phyloP scores from a whole-genome alignment of 2,888 invertebrate genomes.

The Dasysyrphus tricinctus region DNA sequence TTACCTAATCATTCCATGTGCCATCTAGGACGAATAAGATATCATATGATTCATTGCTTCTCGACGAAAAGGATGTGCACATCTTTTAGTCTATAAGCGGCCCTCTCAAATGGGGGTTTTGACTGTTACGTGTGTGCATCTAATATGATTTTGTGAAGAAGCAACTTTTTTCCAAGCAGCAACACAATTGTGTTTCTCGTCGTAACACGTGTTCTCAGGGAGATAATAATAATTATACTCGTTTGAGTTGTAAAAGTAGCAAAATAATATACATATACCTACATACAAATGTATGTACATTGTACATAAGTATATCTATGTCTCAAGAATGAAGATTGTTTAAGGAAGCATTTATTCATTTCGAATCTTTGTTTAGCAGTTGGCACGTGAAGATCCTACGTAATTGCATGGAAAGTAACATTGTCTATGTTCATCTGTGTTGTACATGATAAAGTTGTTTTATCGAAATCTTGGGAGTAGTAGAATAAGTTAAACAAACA shows the following conservation, averaged over 20 bases:
- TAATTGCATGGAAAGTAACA: neutral
- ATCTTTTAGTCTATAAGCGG: constrained; percentile 15
- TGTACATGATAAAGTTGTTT: neutral
- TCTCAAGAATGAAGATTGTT: neutral
- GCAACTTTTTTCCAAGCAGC: constrained; percentile 39
- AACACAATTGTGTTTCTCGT: constrained; percentile 41
- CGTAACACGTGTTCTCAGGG: constrained; percentile 48
- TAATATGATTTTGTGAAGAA: constrained; percentile 38
- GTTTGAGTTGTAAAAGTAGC: neutral
- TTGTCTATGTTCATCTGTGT: neutral
- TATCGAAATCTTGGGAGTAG: neutral
- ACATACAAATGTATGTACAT: neutral
- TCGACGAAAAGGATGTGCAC: constrained; percentile 26
- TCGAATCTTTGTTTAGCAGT: constrained; percentile 19
- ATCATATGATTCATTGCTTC: constrained; percentile 65
- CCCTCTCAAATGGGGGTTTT: constrained; percentile 14
- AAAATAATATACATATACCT: neutral
- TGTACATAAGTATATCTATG: neutral
- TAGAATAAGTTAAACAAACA: neutral
- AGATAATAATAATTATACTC: constrained; percentile 42
- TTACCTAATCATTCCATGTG: constrained; percentile 67
- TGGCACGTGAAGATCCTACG: constrained; percentile 15
- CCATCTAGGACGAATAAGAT: constrained; percentile 41
- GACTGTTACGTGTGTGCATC: constrained; percentile 56
- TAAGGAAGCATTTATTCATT: constrained; percentile 13